Evolutionary conservation across 1,140 invertebrate genomes (phyloP).

Genomic region (Solenopsis fugax): DNA sequence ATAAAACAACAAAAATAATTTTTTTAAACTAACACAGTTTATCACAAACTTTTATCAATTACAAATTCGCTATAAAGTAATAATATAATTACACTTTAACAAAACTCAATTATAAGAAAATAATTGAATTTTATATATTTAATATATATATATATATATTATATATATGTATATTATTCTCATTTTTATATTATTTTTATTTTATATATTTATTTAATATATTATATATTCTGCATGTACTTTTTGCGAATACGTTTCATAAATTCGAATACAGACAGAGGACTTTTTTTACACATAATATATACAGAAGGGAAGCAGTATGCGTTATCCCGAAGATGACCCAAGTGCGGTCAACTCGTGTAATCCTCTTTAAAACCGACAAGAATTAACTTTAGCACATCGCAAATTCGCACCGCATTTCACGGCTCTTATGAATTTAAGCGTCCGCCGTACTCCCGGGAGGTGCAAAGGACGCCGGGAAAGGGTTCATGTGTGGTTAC

Average conservation of each 20-base stretch:
- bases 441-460: conserved; percentile 60
- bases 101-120: not conserved
- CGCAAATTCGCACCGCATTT: conserved; percentile 82
- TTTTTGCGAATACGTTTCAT: not conserved
- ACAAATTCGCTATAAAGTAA: not conserved
- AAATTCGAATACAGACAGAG: not conserved
- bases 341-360: conserved; percentile 71
- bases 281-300: conserved; percentile 14
- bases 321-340: conserved; percentile 65
- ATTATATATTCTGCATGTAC: not conserved
- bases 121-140: not conserved
- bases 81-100: not conserved
- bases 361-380: conserved; percentile 82
- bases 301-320: conserved; percentile 41
- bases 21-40: conserved; percentile 1
- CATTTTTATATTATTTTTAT: not conserved
- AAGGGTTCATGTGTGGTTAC: conserved; percentile 61
- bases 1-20: not conserved
- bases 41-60: not conserved
- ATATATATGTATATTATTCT: not conserved
- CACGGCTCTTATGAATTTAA: conserved; percentile 81
- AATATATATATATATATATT: not conserved
- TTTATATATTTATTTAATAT: not conserved
- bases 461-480: conserved; percentile 71
- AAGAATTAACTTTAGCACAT: conserved; percentile 81